Evolutionary conservation across 2,113 vertebrate species (phyloP), one percentile per base, ranked within the genome.

Genomic region (Cottus gobio): DNA sequence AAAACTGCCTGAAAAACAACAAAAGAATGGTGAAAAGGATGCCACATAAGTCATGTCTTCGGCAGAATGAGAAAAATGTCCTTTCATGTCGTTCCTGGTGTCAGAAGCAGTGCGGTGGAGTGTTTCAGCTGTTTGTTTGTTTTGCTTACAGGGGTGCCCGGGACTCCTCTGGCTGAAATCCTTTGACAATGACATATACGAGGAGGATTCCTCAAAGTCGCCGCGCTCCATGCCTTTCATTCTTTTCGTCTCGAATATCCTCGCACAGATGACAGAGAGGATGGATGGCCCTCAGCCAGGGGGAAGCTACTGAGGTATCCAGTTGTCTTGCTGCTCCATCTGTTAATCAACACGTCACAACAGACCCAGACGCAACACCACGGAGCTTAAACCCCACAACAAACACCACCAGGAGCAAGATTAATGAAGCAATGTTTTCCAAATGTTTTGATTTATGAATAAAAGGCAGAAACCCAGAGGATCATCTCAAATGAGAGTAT

Each of bases 331-430:
- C 71, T 42, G 48, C 77, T 69, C 75, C 83, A 73, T 90, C 83
- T 39, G 87, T 89, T 87, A 46, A 89, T 93, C 85, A 89, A 79
- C 87, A 83, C 84, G 62, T 86, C 80, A 44, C 79, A 65, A 71
- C 71, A 81, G 48, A 81, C 44, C 28, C 72, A 90, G 85, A 90
- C 88, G 81, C 81, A 84, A 90, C 85, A 83, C 26, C 63, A 87
- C 22, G 69, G 28, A 86, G 68, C 34, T 4, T 56, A 50, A 65
- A 54, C n/a, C 20, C 83, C 63, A 11, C 6, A 62, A 66, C 71
- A 75, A 71, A 39, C 64, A 52, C 5, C 3, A 18, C 26, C 62
- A 13, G 58, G 70, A 13, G 42, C 11, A 63, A 52, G 44, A 75
- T 18, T 26, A 46, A 79, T 67, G 10, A 80, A 26, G 39, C 6